A percentile compares a stretch with the other conserved stretches of the same genome.
Conservation (phyloP, 2,888 invertebrate genomes). For the Chaetogeoica ovagalla region DNA sequence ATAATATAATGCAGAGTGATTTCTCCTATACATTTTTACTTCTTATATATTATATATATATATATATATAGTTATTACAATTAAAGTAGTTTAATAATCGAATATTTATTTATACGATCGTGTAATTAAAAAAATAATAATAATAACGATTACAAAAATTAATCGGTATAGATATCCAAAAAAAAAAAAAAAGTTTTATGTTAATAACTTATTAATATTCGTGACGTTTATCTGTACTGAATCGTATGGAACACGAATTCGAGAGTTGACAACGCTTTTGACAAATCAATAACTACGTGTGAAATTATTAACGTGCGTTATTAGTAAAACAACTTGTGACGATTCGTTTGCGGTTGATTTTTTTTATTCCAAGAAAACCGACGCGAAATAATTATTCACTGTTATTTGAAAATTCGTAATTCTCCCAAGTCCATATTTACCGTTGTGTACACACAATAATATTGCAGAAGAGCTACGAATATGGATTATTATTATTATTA, state of each 20-base stretch:
- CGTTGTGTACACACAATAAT: neutral
- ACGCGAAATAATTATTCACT: neutral
- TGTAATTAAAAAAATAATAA: neutral
- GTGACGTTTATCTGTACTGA: neutral
- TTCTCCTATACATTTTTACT: too few relatives aligned
- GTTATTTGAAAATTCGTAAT: neutral
- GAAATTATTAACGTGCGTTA: neutral
- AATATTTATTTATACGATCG: neutral
- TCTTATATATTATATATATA: too few relatives aligned
- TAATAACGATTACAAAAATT: neutral
- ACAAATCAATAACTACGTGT: neutral
- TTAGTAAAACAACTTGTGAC: neutral
- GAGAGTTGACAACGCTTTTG: neutral
- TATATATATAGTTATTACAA: too few relatives aligned
- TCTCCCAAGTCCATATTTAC: constrained; percentile 6
- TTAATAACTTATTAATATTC: neutral
- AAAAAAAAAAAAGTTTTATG: neutral
- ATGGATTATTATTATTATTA: constrained; percentile 2
- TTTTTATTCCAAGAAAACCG: neutral
- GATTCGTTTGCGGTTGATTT: neutral
- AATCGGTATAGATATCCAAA: too few relatives aligned
- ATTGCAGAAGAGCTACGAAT: neutral
- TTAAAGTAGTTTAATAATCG: too few relatives aligned
- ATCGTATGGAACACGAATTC: neutral
- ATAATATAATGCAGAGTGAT: neutral